Percentiles rank a stretch among this genome's conserved stretches.
Conservation (phyloP, 2,888 invertebrate genomes). For the Tortrix viridana region DNA sequence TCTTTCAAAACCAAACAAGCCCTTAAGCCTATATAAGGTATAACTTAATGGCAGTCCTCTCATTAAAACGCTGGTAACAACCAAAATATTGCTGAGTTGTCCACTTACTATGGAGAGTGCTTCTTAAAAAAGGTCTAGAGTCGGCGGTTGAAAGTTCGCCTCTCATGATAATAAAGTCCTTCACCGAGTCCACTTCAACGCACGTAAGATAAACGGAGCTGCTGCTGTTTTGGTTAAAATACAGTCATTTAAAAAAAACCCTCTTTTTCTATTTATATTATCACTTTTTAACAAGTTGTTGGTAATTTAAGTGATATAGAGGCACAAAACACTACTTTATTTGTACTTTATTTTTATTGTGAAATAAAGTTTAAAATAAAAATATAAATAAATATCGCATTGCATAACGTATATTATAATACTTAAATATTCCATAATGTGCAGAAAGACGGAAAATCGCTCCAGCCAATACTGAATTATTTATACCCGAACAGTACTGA, state of each 20-base stretch:
- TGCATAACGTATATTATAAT: too few relatives aligned
- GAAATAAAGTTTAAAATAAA: too few relatives aligned
- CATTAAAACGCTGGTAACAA: conserved; percentile 33
- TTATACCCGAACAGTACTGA: conserved; percentile 72
- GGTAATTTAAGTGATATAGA: too few relatives aligned
- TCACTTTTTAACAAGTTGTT: too few relatives aligned
- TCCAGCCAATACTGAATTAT: conserved; percentile 75
- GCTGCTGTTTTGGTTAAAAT: conserved; percentile 60
- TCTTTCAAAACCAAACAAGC: background rate
- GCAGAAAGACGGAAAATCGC: conserved; percentile 52
- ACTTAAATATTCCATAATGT: conserved; percentile 1
- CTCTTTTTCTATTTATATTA: too few relatives aligned
- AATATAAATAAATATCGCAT: too few relatives aligned
- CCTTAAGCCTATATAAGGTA: conserved; percentile 17
- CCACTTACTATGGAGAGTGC: conserved; percentile 64
- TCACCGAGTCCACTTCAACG: conserved; percentile 68
- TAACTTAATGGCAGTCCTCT: conserved; percentile 26
- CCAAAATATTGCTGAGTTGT: conserved; percentile 73
- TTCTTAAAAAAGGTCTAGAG: conserved; percentile 69
- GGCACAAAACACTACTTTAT: too few relatives aligned
- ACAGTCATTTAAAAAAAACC: conserved; percentile 41
- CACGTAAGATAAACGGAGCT: conserved; percentile 73
- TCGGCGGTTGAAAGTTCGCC: conserved; percentile 64
- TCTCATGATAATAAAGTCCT: conserved; percentile 69
- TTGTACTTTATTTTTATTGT: too few relatives aligned